Conservation (phyloP, 2,888 invertebrate genomes). For the Xestia ashworthii region DNA sequence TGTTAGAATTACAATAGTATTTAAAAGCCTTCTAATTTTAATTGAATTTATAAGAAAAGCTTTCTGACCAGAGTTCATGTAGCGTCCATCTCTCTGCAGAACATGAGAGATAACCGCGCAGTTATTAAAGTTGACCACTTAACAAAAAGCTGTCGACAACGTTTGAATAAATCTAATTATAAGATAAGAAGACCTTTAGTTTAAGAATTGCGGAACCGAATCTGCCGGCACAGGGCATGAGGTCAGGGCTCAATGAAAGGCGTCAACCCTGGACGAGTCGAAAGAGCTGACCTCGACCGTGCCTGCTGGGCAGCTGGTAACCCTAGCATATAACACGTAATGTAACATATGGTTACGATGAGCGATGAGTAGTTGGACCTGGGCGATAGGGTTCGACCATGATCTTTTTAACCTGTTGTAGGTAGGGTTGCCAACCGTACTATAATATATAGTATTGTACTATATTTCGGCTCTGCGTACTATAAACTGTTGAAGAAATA, state of each 20-base stretch:
- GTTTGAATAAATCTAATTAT: slow-evolving; percentile 52
- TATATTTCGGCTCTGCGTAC: too few species aligned
- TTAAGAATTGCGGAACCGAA: slow-evolving; percentile 60
- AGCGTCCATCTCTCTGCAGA: neutral
- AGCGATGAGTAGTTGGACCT: neutral
- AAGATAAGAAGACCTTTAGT: slow-evolving; percentile 45
- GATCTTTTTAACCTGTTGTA: neutral
- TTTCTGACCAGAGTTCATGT: neutral
- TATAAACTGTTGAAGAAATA: too few species aligned
- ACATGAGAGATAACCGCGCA: neutral
- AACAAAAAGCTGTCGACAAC: slow-evolving; percentile 13
- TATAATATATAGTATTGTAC: too few species aligned
- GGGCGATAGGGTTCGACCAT: neutral
- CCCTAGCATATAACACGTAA: slow-evolving; percentile 18
- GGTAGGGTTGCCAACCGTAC: too few species aligned
- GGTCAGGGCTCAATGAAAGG: slow-evolving; percentile 63
- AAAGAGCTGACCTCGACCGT: slow-evolving; percentile 43
- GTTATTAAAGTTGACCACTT: neutral
- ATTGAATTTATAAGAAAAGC: too few species aligned
- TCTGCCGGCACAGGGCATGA: slow-evolving; percentile 38
- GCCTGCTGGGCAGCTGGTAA: slow-evolving; percentile 7
- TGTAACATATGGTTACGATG: neutral
- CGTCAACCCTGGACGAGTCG: slow-evolving; percentile 46
- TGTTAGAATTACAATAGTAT: neutral
- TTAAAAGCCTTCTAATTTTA: neutral